Percentiles rank a stretch among this genome's conserved stretches.
Conservation (phyloP, 2,113 vertebrate species). For the Caranx melampygus region DNA sequence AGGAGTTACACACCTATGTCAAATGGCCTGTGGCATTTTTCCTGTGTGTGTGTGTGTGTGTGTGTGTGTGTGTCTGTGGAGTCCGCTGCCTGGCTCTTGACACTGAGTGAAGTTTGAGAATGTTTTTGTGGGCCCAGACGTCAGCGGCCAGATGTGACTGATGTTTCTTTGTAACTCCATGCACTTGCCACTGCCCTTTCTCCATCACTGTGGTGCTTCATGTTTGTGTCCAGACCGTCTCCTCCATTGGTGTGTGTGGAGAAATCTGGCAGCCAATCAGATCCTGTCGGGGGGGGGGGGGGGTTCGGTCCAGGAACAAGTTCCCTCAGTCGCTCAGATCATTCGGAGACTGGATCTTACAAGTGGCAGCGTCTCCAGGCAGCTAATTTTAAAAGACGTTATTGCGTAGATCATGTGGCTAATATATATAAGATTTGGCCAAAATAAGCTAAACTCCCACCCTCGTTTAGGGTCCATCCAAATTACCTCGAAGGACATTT, state of each 20-base stretch:
- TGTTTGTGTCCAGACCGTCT: conserved; percentile 42
- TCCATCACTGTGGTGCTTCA: conserved; percentile 59
- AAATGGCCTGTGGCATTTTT: conserved; percentile 41
- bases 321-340: conserved; percentile 16
- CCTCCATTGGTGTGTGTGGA: conserved; percentile 29
- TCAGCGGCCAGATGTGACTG: conserved; percentile 1
- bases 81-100: conserved; percentile 1
- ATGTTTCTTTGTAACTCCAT: conserved; percentile 5
- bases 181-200: conserved; percentile 37
- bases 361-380: conserved; percentile 54
- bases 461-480: conserved; percentile 6
- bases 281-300: conserved; percentile 10
- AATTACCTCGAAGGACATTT: conserved; percentile 28
- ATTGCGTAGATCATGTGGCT: not conserved
- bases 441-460: conserved; percentile 40
- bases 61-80: conserved; percentile 3
- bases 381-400: conserved; percentile 49
- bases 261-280: conserved; percentile 36
- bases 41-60: conserved; percentile 9
- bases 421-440: conserved; percentile 10
- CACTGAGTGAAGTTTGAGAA: conserved; percentile 6
- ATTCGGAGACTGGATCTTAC: conserved; percentile 8
- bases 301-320: conserved; percentile 53
- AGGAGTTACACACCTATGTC: conserved; percentile 18
- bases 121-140: conserved; percentile 34